Evolutionary conservation across 64 coral and sea anemone species (phyloP), one percentile per base, ranked within the genome.

Genomic region (Anthopleura sola): DNA sequence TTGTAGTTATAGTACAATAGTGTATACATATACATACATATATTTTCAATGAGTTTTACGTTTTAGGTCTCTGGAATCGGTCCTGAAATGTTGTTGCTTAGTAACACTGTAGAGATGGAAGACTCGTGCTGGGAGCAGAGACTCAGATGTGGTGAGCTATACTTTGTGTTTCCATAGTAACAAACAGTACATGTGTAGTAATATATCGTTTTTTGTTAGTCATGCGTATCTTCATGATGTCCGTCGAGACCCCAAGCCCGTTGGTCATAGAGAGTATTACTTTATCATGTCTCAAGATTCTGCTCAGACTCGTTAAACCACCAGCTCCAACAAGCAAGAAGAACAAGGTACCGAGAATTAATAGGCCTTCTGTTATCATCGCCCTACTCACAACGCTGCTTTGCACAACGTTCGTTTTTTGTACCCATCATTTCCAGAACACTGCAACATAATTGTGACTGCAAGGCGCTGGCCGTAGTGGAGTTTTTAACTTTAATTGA

Each of bases 101-200:
- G 87, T 29, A 98, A 91, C 82, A 94, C 95, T 2, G 81, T 98
- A 26, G 89, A 98, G 74, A 91, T 94, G 89, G 95, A 98, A 82
- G 95, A 98, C 46, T 85, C 68, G 14, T 98, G 95, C 46, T 98
- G 95, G 95, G 95, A 98, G 78, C 82, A 92, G 80, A 80, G 95
- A 56, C 68, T 98, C 33, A 86, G 95, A 89, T 98, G 95, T 79
- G 95, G 95, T 98, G 84, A 75, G 80, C 19, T 21, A 62, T 62
- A 26, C 1, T 23, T n/a, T 20, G 21, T n/a, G 0, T 62, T 62
- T 23, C 6, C 58, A 10, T 11, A 26, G 58, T 62, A 62, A 62
- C 24, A 26, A 62, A 26, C 21, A 26, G 21, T 7, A 26, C 6
- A 60, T 60, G 57, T 60, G 21, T 62, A 62, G 5, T n/a, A 21